phyloP scores from a whole-genome alignment of 2,888 invertebrate species.

The Drosophila anomelani region DNA sequence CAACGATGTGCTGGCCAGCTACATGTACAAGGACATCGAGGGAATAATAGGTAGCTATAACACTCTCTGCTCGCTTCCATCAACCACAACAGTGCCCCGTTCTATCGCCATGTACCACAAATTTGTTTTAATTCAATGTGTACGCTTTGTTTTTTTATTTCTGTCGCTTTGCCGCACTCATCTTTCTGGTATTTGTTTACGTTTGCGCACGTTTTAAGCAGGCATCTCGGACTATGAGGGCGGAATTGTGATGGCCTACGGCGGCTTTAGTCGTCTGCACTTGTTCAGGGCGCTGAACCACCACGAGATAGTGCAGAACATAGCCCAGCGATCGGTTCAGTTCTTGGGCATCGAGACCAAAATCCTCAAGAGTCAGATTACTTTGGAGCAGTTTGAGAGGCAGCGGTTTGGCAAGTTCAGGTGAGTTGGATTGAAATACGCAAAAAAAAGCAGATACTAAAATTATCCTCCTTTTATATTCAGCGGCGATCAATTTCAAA shows the following conservation, averaged over 20 bases:
- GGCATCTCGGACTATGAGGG: conserved; percentile 95
- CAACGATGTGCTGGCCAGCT: conserved; percentile 92
- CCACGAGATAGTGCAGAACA: conserved; percentile 94
- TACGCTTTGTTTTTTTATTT: conserved; percentile 44
- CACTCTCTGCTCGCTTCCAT: conserved; percentile 43
- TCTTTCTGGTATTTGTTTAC: conserved; percentile 62
- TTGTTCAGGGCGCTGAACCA: conserved; percentile 94
- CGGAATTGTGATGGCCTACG: conserved; percentile 95
- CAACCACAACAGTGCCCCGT: conserved; percentile 19
- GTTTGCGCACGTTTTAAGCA: conserved; percentile 83
- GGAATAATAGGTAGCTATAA: conserved; percentile 87
- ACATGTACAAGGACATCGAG: conserved; percentile 94
- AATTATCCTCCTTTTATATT: conserved; percentile 67
- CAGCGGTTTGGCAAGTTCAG: conserved; percentile 97
- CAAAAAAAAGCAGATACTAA: rapidly evolving
- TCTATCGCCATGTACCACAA: conserved; percentile 31
- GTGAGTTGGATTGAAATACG: conserved; percentile 83
- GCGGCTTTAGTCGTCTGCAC: conserved; percentile 96
- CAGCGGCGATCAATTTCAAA: conserved; percentile 97
- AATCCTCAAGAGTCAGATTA: conserved; percentile 92
- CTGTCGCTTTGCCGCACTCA: conserved; percentile 43
- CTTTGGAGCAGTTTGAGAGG: conserved; percentile 93
- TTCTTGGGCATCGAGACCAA: conserved; percentile 94
- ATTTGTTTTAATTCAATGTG: conserved; percentile 55
- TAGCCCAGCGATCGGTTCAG: conserved; percentile 92